Evolutionary conservation across 37 sponge, comb jelly and placozoan species (phyloP), one percentile per base, ranked within the genome.

Genomic region (Ephydatia muelleri): DNA sequence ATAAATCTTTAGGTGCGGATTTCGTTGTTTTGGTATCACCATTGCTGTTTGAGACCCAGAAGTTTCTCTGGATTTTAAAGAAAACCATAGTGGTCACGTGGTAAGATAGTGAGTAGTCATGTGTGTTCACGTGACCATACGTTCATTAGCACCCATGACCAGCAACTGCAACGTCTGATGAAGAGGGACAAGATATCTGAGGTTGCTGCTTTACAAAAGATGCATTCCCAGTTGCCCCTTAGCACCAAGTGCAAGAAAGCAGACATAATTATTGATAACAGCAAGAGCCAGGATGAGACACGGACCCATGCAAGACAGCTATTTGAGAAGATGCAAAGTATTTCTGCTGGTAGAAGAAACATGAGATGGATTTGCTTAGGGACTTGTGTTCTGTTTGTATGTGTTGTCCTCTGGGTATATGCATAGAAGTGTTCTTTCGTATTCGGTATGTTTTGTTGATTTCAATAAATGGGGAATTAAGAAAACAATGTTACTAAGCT

Each of bases 11-110:
- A 97, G 98, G 98, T 26, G 80, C 92, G 29, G 31, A 85, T 16
- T 87, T 93, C 49, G 91, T 99, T 27, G 78, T 97, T 19, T 35
- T 99, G 16, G 99, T 96, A 29, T 85, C 92, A 25, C 99, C 99
- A 0, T 84, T 99, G 35, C 84, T 99, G 65, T 99, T 78, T 91
- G 99, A 99, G 74, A 92, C 89, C 65, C 89, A 91, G 5, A 80
- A 70, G 21, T 85, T 92, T 26, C 40, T 87, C 13, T 65, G 76
- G 30, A 83, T 65, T 76, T 72, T 95, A 72, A 91, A 95, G 40
- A 87, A 77, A 65, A 83, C 90, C 31, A 81, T 97, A 39, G 93
- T 97, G 35, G 99, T 99, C 25, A 91, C 88, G 68, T 99, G 99
- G 97, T 97, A 67, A 87, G 94, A 11, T 57, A 43, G 43, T 9